Evolutionary conservation across 1,140 invertebrate genomes (phyloP).

Genomic region (Trichomalopsis sarcophagae): DNA sequence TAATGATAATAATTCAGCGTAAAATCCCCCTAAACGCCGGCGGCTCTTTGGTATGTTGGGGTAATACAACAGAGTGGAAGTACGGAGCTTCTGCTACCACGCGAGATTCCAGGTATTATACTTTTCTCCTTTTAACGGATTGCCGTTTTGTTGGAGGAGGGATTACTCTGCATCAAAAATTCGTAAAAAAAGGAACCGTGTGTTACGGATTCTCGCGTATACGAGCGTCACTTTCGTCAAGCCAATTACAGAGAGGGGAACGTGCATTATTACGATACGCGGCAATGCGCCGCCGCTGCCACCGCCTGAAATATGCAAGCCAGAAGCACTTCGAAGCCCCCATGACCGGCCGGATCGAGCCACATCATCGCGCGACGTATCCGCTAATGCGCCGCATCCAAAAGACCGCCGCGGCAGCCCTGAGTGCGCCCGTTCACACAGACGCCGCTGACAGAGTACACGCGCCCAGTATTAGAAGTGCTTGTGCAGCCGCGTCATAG

Average conservation of each 20-base stretch:
- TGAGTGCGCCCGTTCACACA: background rate
- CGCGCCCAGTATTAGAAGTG: background rate
- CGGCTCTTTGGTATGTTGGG: background rate
- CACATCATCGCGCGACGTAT: background rate
- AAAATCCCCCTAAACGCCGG: background rate
- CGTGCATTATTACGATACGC: too few species aligned
- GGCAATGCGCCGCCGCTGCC: background rate
- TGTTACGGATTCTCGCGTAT: background rate
- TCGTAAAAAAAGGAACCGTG: background rate
- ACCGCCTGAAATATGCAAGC: background rate
- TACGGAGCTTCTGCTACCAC: background rate
- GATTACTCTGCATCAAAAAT: background rate
- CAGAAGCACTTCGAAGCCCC: background rate
- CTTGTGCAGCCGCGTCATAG: background rate
- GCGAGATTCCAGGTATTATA: background rate
- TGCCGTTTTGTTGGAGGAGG: background rate
- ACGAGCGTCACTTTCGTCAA: too few species aligned
- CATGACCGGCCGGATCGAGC: background rate
- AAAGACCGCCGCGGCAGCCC: background rate
- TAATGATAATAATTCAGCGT: slow-evolving; percentile 30
- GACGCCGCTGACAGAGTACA: background rate
- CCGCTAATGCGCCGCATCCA: background rate
- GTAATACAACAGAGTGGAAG: slow-evolving; percentile 2
- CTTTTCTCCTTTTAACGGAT: background rate
- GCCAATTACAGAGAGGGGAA: too few species aligned